Conservation (phyloP, 2,888 invertebrate genomes). For the Diploptera punctata region DNA sequence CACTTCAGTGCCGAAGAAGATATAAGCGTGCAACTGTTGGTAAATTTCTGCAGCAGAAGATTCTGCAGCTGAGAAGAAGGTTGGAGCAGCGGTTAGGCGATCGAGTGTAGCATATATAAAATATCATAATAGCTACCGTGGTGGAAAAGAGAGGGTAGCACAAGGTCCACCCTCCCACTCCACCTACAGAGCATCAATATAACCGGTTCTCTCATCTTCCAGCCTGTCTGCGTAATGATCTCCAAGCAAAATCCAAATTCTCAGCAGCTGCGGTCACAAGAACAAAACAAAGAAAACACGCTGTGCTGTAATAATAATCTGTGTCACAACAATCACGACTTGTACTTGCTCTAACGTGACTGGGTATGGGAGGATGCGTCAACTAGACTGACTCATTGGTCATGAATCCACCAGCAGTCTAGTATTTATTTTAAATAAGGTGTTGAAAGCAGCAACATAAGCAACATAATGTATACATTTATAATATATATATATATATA, state of each 20-base stretch:
- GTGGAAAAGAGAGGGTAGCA: slow-evolving; percentile 11
- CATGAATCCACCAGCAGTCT: too few relatives aligned
- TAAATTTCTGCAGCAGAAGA: background rate
- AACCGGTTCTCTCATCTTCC: slow-evolving; percentile 14
- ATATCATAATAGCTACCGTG: slow-evolving; percentile 36
- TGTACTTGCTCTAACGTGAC: too few relatives aligned
- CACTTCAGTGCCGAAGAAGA: too few relatives aligned
- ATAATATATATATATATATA: too few relatives aligned
- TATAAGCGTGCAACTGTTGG: too few relatives aligned
- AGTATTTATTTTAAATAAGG: too few relatives aligned
- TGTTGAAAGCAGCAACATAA: too few relatives aligned
- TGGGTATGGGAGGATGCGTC: too few relatives aligned
- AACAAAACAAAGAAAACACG: background rate
- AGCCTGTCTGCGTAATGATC: background rate
- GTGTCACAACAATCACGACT: slow-evolving; percentile 14
- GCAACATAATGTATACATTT: too few relatives aligned
- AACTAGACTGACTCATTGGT: too few relatives aligned
- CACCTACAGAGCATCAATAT: slow-evolving; percentile 23
- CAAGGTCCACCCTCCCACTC: slow-evolving; percentile 29
- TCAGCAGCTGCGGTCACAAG: background rate
- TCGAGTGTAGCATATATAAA: slow-evolving; percentile 30
- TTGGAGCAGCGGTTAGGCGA: background rate
- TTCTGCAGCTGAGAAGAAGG: background rate
- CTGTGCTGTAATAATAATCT: slow-evolving; percentile 9
- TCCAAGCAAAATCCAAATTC: background rate